Evolutionary conservation across 2,797 vertebrate species (phyloP), one percentile per base, ranked within the genome.

Genomic region (Argya squamiceps): DNA sequence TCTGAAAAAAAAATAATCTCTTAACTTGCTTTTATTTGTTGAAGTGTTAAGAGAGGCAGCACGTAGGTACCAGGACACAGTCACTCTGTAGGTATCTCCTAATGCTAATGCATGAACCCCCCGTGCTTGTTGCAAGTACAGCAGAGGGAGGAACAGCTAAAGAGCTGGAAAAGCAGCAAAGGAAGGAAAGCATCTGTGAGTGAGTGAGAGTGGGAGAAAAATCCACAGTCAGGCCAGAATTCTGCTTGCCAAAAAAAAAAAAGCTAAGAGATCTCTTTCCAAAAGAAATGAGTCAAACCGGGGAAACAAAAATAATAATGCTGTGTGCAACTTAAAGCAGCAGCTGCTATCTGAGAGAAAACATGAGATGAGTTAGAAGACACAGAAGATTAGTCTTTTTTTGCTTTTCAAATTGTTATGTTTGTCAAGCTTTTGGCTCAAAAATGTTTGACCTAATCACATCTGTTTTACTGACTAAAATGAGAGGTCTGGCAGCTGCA

Each of bases 371-470:
- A 96, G 67, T 74, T 94, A 95, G 90, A 94, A 94, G 88, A 93
- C 88, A 91, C 68, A 93, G 59, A 89, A 94, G 88, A 95, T 95
- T 90, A 90, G 96, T 68, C 92, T 95, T 95, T 95, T 95, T 96
- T 58, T 80, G 32, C 76, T 84, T 81, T 93, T 93, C 63, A 74
- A 84, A 88, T 94, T 53, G 92, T 49, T 70, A 71, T 8, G 1
- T 86, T 92, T 94, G 69, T 88, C 77, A 69, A 94, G 47, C 58
- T 88, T 84, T 93, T 93, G 91, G 85, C 83, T 96, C 74, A 86
- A 63, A 95, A 88, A 79, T 37, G 16, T 95, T 96, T 95, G 89
- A 96, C 96, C 95, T 92, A 95, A 95, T 95, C 91, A 94, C 71
- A 92, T 96, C 77, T 96, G 76, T 73, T 95, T 93, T 76, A 94